phyloP scores from a whole-genome alignment of 2,797 vertebrate genomes.

The Catostomus latipinnis region DNA sequence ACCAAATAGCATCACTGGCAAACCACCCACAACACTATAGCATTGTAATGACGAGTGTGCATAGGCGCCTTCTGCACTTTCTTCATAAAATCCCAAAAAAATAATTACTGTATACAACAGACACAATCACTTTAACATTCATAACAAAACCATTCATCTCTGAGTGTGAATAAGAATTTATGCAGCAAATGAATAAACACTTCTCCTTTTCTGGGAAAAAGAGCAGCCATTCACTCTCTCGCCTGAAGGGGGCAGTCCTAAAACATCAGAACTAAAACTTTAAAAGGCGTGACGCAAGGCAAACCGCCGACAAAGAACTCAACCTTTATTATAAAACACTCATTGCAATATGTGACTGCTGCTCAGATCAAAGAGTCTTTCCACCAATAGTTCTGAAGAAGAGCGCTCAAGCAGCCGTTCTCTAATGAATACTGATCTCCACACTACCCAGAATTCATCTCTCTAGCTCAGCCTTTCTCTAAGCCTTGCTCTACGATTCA shows the following conservation, averaged over 20 bases:
- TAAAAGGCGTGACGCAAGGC: not conserved
- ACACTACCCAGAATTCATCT: slow-evolving; percentile 52
- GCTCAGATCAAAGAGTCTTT: slow-evolving; percentile 56
- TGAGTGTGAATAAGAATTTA: not conserved
- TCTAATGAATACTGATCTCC: slow-evolving; percentile 55
- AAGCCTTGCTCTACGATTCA: slow-evolving; percentile 31
- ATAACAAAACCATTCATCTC: not conserved
- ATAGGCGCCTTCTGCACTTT: too few species aligned
- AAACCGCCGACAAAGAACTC: slow-evolving; percentile 13
- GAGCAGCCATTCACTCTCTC: not conserved
- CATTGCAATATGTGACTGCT: slow-evolving; percentile 40
- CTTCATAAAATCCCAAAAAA: too few species aligned
- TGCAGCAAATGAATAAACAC: not conserved
- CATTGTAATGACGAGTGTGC: too few species aligned
- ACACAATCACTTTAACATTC: not conserved
- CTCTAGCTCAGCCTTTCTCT: slow-evolving; percentile 22
- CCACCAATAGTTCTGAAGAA: slow-evolving; percentile 55
- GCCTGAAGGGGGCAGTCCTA: not conserved
- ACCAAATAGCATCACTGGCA: too few species aligned
- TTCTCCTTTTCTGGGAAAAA: not conserved
- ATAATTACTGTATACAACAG: too few species aligned
- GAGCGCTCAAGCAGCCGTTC: slow-evolving; percentile 30
- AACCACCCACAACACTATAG: too few species aligned
- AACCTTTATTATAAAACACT: slow-evolving; percentile 46
- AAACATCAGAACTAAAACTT: slow-evolving; percentile 1